Conservation (phyloP, 2,113 vertebrate species). For the Motacilla tschutschensis region DNA sequence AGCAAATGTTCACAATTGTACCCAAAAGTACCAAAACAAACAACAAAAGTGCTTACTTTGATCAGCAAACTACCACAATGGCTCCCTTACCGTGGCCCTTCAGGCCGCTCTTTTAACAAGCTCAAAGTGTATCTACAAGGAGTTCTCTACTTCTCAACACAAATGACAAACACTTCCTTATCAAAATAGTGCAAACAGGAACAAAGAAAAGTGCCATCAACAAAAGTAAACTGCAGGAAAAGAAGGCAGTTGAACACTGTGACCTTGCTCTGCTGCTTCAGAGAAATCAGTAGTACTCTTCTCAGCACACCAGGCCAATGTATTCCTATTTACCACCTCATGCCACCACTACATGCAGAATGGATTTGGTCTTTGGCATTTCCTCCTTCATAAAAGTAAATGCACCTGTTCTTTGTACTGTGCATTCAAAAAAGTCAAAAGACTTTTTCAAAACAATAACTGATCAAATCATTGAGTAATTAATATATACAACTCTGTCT, state of each 20-base stretch:
- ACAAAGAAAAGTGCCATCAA: conserved; percentile 40
- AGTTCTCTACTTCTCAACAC: not conserved
- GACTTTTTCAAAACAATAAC: not conserved
- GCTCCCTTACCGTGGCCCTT: not conserved
- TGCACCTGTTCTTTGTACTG: not conserved
- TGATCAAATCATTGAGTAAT: not conserved
- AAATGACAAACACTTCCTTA: conserved; percentile 2
- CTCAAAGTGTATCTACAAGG: not conserved
- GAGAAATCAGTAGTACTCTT: conserved; percentile 48
- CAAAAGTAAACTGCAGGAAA: not conserved
- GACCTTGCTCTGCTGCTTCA: not conserved
- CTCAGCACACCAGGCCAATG: not conserved
- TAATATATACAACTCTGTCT: not conserved
- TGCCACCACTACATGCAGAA: not conserved
- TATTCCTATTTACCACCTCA: not conserved
- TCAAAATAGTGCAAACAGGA: conserved; percentile 58
- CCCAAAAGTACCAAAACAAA: conserved; percentile 23
- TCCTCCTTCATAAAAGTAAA: conserved; percentile 2
- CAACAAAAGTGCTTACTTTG: conserved; percentile 15
- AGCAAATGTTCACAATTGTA: not conserved
- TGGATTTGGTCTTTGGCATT: not conserved
- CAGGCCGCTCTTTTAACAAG: not conserved
- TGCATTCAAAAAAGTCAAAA: not conserved
- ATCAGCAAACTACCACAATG: not conserved
- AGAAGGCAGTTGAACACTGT: not conserved